Conservation (phyloP, 2,888 invertebrate species). For the Acleris laterana region DNA sequence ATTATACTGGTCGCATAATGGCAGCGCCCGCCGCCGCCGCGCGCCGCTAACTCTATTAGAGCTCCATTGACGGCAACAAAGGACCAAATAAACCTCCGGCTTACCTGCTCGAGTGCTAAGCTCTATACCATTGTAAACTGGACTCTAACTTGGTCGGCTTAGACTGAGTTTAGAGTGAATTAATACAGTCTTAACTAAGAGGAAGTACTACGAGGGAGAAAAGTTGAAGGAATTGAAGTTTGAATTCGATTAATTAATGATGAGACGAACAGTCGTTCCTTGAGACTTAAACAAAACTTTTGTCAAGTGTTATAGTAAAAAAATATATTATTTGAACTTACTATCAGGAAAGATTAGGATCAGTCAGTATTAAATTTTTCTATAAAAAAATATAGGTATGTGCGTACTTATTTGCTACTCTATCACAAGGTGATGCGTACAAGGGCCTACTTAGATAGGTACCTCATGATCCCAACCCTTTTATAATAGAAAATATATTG, state of each 20-base stretch:
- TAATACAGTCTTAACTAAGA: slow-evolving; percentile 7
- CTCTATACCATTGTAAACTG: slow-evolving; percentile 2
- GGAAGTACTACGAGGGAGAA: slow-evolving; percentile 19
- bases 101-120: slow-evolving; percentile 16
- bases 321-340: too few relatives aligned
- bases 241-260: not conserved
- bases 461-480: too few relatives aligned
- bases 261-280: not conserved
- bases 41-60: slow-evolving; percentile 23
- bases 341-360: too few relatives aligned
- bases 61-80: slow-evolving; percentile 28
- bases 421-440: too few relatives aligned
- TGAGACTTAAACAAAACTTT: not conserved
- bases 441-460: too few relatives aligned
- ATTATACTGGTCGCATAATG: slow-evolving; percentile 24
- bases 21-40: slow-evolving; percentile 1
- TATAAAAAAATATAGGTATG: too few relatives aligned
- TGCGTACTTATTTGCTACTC: too few relatives aligned
- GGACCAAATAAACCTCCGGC: slow-evolving; percentile 23
- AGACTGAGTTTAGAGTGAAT: not conserved
- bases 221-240: not conserved
- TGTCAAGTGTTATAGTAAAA: too few relatives aligned
- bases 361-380: too few relatives aligned
- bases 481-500: too few relatives aligned
- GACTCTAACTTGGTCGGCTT: slow-evolving; percentile 1